A percentile compares a stretch with the other conserved stretches of the same genome.
Conservation (phyloP, 2,113 vertebrate genomes). For the Puntigrus tetrazona region DNA sequence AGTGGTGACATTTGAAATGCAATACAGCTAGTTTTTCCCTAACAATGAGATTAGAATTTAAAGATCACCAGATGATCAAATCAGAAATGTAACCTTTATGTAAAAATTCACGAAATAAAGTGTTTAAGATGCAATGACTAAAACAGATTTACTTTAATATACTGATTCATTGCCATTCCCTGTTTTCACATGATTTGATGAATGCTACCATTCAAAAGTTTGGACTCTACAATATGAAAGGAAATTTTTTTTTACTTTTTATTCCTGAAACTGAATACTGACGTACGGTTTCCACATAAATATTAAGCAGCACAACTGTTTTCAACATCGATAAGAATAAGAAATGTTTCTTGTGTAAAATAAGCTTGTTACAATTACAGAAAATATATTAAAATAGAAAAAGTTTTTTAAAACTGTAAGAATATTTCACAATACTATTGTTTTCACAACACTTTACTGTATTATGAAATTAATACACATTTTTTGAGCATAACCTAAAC, state of each 20-base stretch:
- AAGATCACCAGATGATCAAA: background rate
- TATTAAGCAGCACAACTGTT: background rate
- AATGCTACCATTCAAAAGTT: background rate
- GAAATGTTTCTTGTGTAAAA: background rate
- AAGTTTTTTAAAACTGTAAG: background rate
- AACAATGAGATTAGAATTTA: background rate
- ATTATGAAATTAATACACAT: background rate
- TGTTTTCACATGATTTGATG: background rate
- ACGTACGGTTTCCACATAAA: background rate
- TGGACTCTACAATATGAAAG: background rate
- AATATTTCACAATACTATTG: background rate
- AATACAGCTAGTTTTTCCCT: background rate
- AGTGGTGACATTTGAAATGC: background rate
- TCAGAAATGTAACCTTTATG: background rate
- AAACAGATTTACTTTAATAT: background rate
- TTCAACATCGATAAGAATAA: background rate
- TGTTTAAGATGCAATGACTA: background rate
- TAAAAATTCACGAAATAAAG: background rate
- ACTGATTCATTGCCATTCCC: background rate
- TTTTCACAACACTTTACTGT: background rate
- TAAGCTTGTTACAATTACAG: background rate
- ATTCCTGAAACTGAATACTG: background rate
- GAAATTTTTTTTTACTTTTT: background rate
- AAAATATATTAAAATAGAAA: background rate
- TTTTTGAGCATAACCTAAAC: background rate